Evolutionary conservation across 2,797 vertebrate genomes (phyloP), one percentile per base, ranked within the genome.

Genomic region (Percopsis omiscomaycus): DNA sequence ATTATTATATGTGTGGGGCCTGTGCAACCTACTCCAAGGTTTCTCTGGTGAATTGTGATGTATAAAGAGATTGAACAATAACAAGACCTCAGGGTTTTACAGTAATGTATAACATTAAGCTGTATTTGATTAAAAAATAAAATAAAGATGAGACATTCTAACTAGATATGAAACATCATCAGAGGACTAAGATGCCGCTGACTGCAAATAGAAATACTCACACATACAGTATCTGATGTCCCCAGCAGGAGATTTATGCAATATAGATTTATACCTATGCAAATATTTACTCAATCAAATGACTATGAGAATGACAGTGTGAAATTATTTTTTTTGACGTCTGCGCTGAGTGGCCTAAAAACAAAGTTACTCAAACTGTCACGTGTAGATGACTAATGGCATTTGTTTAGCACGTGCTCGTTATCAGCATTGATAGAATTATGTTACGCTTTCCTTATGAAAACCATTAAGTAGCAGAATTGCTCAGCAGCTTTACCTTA

Each of bases 401-500:
- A 54, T 80, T 80, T 79, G 74, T 80, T 86, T 84, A 74, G 66
- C 59, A 54, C 47, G 51, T 64, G 82, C 83, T 83, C 54, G 53
- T 66, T 63, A 69, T 73, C 78, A 79, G 81, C 74, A 71, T 81
- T 84, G 79, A 81, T 84, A 72, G 60, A 87, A 81, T 73, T 46
- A 73, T 78, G 73, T 68, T 45, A 72, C 73, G 72, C 54, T 69
- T 71, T 79, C 49, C 22, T 73, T 73, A 67, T 82, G 79, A 79
- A 76, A 78, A 84, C 86, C 59, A 82, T 83, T 90, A 84, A 88
- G 64, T 55, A 5, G 53, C 76, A 71, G 68, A 75, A 75, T 74
- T 82, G 60, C 66, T 78, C 64, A 73, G 76, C 78, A 73, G 74
- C 77, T 82, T 83, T 49, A 69, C 78, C 75, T 82, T 71, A 56